Conservation (phyloP, 2,888 invertebrate species). For the Itoplectis maculator region DNA sequence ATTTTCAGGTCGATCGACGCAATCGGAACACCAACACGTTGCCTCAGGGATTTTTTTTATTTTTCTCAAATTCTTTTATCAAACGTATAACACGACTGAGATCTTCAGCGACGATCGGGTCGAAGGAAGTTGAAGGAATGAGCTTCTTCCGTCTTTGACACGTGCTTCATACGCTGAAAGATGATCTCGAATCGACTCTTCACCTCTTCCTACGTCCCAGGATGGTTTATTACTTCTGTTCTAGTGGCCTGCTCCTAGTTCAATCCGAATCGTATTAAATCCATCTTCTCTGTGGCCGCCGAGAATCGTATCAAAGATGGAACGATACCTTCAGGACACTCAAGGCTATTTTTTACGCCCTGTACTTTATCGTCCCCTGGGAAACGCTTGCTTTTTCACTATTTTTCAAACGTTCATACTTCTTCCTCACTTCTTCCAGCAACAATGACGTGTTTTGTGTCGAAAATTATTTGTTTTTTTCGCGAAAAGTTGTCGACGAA, state of each 20-base stretch:
- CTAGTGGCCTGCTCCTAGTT: background rate
- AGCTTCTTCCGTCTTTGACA: background rate
- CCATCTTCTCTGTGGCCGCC: conserved; percentile 5
- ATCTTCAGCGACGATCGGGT: background rate
- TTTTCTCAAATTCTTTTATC: background rate
- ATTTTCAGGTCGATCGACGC: background rate
- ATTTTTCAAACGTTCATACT: background rate
- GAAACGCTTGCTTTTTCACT: background rate
- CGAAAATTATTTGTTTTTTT: background rate
- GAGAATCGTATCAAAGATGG: conserved; percentile 20
- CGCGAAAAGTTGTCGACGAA: background rate
- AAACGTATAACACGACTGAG: background rate
- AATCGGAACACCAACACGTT: background rate
- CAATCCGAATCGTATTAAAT: conserved; percentile 1
- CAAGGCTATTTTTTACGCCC: conserved; percentile 1
- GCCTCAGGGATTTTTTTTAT: background rate
- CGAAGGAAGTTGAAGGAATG: background rate
- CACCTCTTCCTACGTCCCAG: background rate
- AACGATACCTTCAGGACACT: background rate
- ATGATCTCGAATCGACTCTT: background rate
- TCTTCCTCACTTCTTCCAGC: background rate
- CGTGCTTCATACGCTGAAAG: background rate
- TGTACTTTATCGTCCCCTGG: background rate
- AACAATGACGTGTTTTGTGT: background rate
- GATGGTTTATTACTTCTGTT: background rate